Conservation (phyloP, 2,797 vertebrate genomes). For the Alosa sapidissima region DNA sequence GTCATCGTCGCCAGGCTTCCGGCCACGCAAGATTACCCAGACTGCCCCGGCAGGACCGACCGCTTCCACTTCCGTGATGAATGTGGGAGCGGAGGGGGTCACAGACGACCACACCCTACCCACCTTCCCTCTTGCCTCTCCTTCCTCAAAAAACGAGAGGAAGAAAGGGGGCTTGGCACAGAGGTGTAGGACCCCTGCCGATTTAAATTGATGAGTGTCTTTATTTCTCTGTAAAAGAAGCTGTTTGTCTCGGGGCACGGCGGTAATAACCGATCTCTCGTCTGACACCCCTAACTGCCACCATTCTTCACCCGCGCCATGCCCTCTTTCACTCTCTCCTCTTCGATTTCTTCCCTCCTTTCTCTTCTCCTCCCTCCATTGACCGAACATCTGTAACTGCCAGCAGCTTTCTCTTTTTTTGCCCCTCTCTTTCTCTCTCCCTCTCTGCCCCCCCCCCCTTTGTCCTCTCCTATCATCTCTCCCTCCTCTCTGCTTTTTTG, state of each 20-base stretch:
- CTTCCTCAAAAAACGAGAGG: not conserved
- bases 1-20: slow-evolving; percentile 65
- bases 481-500: not conserved
- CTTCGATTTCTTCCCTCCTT: slow-evolving; percentile 16
- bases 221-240: slow-evolving; percentile 72
- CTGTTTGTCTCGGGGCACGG: slow-evolving; percentile 72
- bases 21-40: slow-evolving; percentile 76
- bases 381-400: slow-evolving; percentile 76
- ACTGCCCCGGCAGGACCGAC: slow-evolving; percentile 64
- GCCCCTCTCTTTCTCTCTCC: not conserved
- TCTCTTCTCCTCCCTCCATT: slow-evolving; percentile 44
- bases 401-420: slow-evolving; percentile 54
- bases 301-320: slow-evolving; percentile 58
- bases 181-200: slow-evolving; percentile 61
- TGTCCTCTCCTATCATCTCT: not conserved
- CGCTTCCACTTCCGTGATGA: slow-evolving; percentile 69
- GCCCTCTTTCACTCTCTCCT: slow-evolving; percentile 27
- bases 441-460: not conserved
- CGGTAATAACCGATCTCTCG: slow-evolving; percentile 76
- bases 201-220: slow-evolving; percentile 83
- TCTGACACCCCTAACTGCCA: slow-evolving; percentile 75
- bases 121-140: slow-evolving; percentile 10
- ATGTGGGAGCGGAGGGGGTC: slow-evolving; percentile 54
- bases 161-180: not conserved
- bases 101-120: slow-evolving; percentile 22